Evolutionary conservation across 2,113 vertebrate genomes (phyloP).

Genomic region (Copsychus sechellarum): DNA sequence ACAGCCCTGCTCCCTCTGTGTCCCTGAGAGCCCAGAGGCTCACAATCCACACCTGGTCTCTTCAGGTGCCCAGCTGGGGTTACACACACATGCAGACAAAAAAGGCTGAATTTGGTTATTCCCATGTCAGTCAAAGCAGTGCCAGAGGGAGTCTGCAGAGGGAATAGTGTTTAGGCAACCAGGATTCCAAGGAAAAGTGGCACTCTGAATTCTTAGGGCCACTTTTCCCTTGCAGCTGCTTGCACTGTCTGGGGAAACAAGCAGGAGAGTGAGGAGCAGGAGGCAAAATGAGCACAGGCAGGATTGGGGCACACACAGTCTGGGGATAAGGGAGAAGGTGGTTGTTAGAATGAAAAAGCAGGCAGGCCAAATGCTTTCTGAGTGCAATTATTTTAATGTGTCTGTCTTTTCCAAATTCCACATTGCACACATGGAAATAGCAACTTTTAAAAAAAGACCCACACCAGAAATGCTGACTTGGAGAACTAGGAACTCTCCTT

Average conservation of each 20-base stretch:
- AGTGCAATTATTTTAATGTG: conserved; percentile 51
- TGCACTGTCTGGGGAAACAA: neutral
- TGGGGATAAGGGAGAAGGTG: neutral
- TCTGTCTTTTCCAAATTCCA: conserved; percentile 16
- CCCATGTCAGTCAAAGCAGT: neutral
- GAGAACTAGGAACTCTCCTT: neutral
- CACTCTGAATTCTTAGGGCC: neutral
- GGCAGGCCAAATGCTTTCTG: neutral
- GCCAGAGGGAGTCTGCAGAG: rapidly evolving
- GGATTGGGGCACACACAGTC: neutral
- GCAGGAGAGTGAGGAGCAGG: neutral
- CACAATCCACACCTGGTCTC: neutral
- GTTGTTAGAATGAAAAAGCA: neutral
- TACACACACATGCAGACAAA: neutral
- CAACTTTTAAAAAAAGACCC: neutral
- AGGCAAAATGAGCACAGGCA: neutral
- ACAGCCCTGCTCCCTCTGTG: neutral
- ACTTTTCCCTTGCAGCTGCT: neutral
- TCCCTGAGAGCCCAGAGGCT: neutral
- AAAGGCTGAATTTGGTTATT: neutral
- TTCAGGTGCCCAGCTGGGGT: neutral
- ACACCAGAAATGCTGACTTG: neutral
- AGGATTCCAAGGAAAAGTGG: neutral
- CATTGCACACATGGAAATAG: neutral
- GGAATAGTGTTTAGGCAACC: neutral